phyloP scores from a whole-genome alignment of 35 echinoderm and acorn worm genomes.

The Patiria miniata region DNA sequence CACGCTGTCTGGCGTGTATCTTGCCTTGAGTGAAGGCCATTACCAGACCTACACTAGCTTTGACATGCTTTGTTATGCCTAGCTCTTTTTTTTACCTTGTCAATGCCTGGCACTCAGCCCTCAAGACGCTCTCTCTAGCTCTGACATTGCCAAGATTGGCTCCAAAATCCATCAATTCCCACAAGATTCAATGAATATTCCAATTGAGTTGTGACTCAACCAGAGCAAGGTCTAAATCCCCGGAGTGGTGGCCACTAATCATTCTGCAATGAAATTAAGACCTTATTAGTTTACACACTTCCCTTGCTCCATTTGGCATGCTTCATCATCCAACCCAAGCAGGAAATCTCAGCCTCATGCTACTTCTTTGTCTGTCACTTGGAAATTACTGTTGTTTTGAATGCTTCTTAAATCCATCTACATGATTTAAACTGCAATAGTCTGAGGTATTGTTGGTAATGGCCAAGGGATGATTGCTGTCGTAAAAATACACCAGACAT shows the following conservation, averaged over 20 bases:
- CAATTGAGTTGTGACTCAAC: slow-evolving; percentile 7
- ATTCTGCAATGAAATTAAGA: slow-evolving; percentile 29
- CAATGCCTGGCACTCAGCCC: neutral
- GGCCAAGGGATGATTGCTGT: too few species aligned
- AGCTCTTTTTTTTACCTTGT: neutral
- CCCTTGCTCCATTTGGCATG: neutral
- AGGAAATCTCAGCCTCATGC: too few species aligned
- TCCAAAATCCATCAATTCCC: slow-evolving; percentile 23
- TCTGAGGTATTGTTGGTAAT: too few species aligned
- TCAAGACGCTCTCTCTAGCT: slow-evolving; percentile 9
- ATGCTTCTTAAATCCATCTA: too few species aligned
- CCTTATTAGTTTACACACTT: slow-evolving; percentile 23
- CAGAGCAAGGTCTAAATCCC: slow-evolving; percentile 11
- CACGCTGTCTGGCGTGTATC: neutral
- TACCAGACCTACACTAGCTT: neutral
- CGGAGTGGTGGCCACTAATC: slow-evolving; percentile 5
- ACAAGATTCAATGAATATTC: slow-evolving; percentile 32
- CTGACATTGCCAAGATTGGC: slow-evolving; percentile 15
- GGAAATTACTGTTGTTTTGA: too few species aligned
- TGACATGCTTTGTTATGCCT: slow-evolving; percentile 27
- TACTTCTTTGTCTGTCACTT: too few species aligned
- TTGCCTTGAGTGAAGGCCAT: slow-evolving; percentile 32
- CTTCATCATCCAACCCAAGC: neutral
- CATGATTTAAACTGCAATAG: too few species aligned
- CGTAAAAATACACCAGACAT: too few species aligned